Percentiles rank a stretch among this genome's conserved stretches.
These are phyloP conservation scores for Abscondita cerata DNA, from an alignment of 2,888 invertebrate species.

Conservation along the genomic window DNA sequence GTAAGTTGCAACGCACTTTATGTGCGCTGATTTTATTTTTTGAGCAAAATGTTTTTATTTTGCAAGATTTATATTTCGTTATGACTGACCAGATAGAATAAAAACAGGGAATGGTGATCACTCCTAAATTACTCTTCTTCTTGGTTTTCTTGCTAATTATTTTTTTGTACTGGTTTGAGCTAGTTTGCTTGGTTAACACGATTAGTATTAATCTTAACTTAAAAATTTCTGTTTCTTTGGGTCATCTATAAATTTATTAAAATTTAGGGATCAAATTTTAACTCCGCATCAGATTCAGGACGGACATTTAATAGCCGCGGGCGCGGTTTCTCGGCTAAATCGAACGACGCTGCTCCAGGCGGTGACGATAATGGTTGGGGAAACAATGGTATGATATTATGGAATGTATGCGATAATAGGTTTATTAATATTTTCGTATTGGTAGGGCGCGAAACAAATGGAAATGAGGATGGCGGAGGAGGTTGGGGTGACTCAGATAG, in stretches of 20 bases:
- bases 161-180: background rate
- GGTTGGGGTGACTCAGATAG: conserved; percentile 30
- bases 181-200: too few relatives aligned
- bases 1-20: too few relatives aligned
- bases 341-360: conserved; percentile 10
- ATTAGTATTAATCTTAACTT: background rate
- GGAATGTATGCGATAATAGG: too few relatives aligned
- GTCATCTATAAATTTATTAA: background rate
- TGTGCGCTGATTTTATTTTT: too few relatives aligned
- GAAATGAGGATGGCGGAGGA: conserved; percentile 34
- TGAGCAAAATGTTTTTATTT: too few relatives aligned
- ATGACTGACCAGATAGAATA: too few relatives aligned
- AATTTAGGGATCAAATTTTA: background rate
- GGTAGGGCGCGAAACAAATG: conserved; percentile 37
- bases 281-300: background rate
- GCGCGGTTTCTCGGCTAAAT: conserved; percentile 23
- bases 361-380: conserved; percentile 39
- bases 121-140: too few relatives aligned
- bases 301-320: conserved; percentile 31
- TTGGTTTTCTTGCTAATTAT: background rate
- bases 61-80: too few relatives aligned
- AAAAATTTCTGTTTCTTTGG: background rate
- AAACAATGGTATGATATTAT: too few relatives aligned
- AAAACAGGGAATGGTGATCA: too few relatives aligned
- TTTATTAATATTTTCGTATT: too few relatives aligned